Evolutionary conservation across 2,888 invertebrate genomes (phyloP).

Genomic region (Scrobipalpa costella): DNA sequence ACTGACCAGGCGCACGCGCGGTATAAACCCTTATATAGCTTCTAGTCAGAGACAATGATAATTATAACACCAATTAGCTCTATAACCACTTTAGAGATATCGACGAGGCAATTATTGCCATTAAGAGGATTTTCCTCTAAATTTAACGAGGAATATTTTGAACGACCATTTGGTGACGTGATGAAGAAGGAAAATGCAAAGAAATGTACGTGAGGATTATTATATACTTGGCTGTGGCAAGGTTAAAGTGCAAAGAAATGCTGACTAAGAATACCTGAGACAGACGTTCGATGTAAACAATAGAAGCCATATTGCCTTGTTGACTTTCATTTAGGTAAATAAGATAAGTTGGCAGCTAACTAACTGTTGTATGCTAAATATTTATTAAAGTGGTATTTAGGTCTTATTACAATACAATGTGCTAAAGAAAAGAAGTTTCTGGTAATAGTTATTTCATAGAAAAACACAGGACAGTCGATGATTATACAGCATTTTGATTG

Average conservation of each 20-base stretch:
- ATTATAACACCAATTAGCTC: conserved; percentile 1
- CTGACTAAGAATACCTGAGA: neutral
- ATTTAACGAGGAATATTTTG: neutral
- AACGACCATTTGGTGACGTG: neutral
- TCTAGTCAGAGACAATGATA: neutral
- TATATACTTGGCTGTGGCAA: neutral
- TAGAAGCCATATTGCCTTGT: neutral
- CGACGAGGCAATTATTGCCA: neutral
- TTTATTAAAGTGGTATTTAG: no score
- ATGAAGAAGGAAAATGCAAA: neutral
- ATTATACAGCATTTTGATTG: no score
- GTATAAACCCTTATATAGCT: neutral
- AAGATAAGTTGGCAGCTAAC: no score
- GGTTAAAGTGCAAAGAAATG: neutral
- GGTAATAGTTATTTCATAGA: no score
- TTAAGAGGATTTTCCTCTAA: conserved; percentile 11
- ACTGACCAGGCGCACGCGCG: no score
- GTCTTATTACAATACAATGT: no score
- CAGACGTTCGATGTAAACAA: neutral
- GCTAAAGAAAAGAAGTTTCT: no score
- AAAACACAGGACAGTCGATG: no score
- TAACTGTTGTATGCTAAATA: no score
- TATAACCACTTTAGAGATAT: neutral
- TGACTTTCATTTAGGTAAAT: no score
- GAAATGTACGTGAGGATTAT: conserved; percentile 2